Evolutionary conservation across 2,888 invertebrate genomes (phyloP), one percentile per base, ranked within the genome.

Genomic region (Ormyrus thymus): DNA sequence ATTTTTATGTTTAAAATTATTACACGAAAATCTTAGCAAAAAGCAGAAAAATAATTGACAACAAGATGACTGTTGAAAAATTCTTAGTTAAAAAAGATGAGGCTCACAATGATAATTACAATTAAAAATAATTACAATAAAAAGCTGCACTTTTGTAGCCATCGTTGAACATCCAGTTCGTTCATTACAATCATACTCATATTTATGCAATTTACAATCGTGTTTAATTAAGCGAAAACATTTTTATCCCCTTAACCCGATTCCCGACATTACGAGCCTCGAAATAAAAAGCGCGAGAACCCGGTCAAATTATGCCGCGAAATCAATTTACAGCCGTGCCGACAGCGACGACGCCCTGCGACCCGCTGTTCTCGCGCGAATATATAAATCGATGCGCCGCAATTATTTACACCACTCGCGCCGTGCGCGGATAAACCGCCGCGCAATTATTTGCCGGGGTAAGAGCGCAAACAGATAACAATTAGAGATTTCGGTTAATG

Each of bases 401-500:
- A 53, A 51, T 62, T 62, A 72, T 72, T 62, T 71, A 51, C 61
- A 71, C 43, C 13, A 0, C 15, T 11, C 5, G 29, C 29, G 2
- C 29, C 29, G 29, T 29, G 29, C 29, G 29, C 55, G 56, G 50
- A 9, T 59, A 59, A 13, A 45, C 58, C 45, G 6, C 1, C 46
- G 29, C 10, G 53, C 58, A 58, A 76, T 77, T 71, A 59, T 46
- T 48, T 8, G 13, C 48, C 13, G 13, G 9, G 73, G 10, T 29
- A 6, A 9, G 45, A 45, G 55, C n/a, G 51, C 50, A 9, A 6
- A 59, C 50, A 6, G 61, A 53, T 55, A 69, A 64, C 50, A 73
- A 69, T 74, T 62, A 58, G 58, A 56, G 62, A 74, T 74, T 69
- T 56, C 46, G 48, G n/a, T 74, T 64, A 61, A 65, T 45, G 71